Conservation (phyloP, 2,113 vertebrate genomes). For the Casuarius casuarius region DNA sequence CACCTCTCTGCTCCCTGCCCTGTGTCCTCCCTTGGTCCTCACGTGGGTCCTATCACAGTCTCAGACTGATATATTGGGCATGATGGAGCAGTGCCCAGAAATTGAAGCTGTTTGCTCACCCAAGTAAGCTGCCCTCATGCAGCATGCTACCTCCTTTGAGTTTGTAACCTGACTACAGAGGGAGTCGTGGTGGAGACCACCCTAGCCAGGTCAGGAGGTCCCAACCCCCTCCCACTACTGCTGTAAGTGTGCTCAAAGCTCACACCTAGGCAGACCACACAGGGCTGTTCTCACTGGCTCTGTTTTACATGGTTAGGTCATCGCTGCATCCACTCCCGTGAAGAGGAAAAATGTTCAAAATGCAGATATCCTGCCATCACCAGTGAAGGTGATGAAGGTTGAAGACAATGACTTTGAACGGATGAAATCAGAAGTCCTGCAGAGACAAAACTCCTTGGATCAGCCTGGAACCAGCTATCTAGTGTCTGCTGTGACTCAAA, state of each 20-base stretch:
- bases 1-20: not conserved
- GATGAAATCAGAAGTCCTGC: not conserved
- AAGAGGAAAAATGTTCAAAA: not conserved
- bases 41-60: not conserved
- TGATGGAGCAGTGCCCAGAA: not conserved
- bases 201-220: not conserved
- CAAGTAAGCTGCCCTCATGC: not conserved
- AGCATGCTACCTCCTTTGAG: not conserved
- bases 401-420: accelerated
- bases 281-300: not conserved
- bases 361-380: accelerated
- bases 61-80: not conserved
- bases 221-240: too few species aligned
- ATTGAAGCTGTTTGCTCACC: not conserved
- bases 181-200: not conserved
- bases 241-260: not conserved
- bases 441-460: not conserved
- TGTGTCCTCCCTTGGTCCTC: not conserved
- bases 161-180: too few species aligned
- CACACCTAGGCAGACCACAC: not conserved
- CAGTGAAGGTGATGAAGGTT: not conserved
- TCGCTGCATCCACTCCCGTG: not conserved
- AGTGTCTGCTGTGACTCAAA: too few species aligned
- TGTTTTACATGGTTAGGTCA: not conserved
- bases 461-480: not conserved